Base-by-base conservation (phyloP, 2,113 vertebrate species). In the Apodemus speciosus region DNA sequence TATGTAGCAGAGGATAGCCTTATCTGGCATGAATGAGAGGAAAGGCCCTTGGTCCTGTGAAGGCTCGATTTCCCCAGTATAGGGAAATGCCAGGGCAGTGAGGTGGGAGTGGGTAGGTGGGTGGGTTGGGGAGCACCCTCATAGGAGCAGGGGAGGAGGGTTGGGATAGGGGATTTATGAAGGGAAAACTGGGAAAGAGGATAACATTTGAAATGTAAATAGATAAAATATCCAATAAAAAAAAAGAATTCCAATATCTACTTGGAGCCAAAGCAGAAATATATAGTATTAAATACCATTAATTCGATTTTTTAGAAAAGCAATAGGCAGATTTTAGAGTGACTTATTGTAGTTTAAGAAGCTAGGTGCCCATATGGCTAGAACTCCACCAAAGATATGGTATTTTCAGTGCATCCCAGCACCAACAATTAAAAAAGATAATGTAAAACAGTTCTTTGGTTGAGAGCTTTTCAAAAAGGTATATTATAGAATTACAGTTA, bases 231-330 rank as follows among this genome's bases (percentile, higher is more conserved):
- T 14, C 11, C 51, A 53, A 53, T 53, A 53, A 53, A 53, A 53
- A 53, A 53, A 53, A 53, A 53, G 16, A 73, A 81, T 66, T 91
- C 53, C 32, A 46, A 16, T 2, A 40, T 9, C 13, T 20, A 68
- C 73, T 75, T 88, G 38, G 32, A 80, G 8, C 1, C 9, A 25
- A 30, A 72, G 11, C 51, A 30, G 40, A 79, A 79, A 30, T 32
- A 3, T 66, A 27, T 4, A 89, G 5, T 56, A 64, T 73, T 2
- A 43, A 93, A 73, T 86, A 14, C 2, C 56, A 81, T 75, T 88
- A 49, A 88, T 75, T 56, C 27, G 68, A 30, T 73, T 89, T 89
- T 81, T 86, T 2, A 80, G 43, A 79, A 89, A 95, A 88, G 5
- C 11, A 77, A 53, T 56, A 62, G 58, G 9, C 3, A 60, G 32